Conservation (phyloP, 2,888 invertebrate species). For the Agrilus mali region DNA sequence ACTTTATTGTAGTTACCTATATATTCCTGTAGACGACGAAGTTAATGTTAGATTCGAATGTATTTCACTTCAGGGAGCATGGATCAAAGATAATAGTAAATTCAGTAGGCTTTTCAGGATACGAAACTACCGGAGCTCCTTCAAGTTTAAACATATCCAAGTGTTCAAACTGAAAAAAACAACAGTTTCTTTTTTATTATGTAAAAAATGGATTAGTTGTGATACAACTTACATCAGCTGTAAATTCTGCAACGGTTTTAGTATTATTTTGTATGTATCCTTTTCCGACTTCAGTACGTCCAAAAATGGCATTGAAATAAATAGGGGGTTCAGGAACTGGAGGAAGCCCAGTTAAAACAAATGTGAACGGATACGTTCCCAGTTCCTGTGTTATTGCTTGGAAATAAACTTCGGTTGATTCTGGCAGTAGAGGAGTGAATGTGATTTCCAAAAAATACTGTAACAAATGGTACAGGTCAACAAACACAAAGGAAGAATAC, state of each 20-base stretch:
- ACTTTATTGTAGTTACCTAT: conserved; percentile 18
- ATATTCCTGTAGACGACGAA: conserved; percentile 24
- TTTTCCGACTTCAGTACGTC: conserved; percentile 15
- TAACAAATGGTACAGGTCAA: conserved; percentile 2
- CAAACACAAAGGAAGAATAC: neutral
- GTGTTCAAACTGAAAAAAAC: conserved; percentile 18
- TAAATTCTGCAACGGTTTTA: conserved; percentile 17
- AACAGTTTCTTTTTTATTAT: conserved; percentile 2
- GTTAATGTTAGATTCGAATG: conserved; percentile 18
- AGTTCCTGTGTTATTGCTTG: conserved; percentile 17
- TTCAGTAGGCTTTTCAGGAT: conserved; percentile 11
- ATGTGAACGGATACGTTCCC: conserved; percentile 20
- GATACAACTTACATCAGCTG: conserved; percentile 15
- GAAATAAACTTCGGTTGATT: conserved; percentile 12
- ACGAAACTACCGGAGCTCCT: conserved; percentile 8
- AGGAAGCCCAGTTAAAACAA: conserved; percentile 19
- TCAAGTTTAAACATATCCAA: conserved; percentile 16
- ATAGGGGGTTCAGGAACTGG: conserved; percentile 20
- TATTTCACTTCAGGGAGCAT: conserved; percentile 19
- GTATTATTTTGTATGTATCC: conserved; percentile 19
- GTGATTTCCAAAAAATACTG: conserved; percentile 17
- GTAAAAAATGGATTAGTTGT: too few relatives aligned
- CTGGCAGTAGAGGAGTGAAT: conserved; percentile 20
- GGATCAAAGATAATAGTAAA: conserved; percentile 25
- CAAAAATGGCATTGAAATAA: conserved; percentile 20